Base-by-base conservation (phyloP, 2,113 vertebrate genomes). In the Rana temporaria region DNA sequence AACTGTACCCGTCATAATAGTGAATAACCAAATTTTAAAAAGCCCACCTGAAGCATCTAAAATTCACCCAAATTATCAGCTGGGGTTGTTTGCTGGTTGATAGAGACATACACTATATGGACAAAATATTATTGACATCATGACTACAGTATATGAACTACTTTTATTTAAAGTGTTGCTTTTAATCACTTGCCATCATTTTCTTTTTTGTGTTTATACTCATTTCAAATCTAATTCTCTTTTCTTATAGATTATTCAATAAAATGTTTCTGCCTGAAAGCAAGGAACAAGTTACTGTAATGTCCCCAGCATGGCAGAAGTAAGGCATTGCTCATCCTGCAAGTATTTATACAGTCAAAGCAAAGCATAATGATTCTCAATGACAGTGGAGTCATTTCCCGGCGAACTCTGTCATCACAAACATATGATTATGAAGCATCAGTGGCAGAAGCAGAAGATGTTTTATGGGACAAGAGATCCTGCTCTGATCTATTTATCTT, bases 391-490 rank as follows among this genome's bases (percentile, higher is more conserved):
- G 65, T 68, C 65, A 70, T 69, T 79, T 79, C 26, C 78, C 53
- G 4, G 30, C 78, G 15, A 79, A 68, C 65, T 79, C 78, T 79
- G 78, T 79, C 78, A 79, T 79, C 65, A 57, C 78, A 60, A 69
- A 20, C 32, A 48, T 65, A 79, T 79, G 64, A 79, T 79, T 79
- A 79, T 59, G 77, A 59, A 55, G 38, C 52, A 32, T 30, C 42
- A 19, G 52, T n/a, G 63, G 76, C 64, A 79, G 77, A 24, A 11
- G 60, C 59, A 55, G 34, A 64, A 24, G 78, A 70, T 70, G 78
- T 79, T 79, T 79, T 79, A 79, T 69, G 78, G 66, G 65, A 60
- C 66, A 79, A 65, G 20, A 68, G 77, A 57, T 79, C 77, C 77
- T 79, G 77, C 77, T 79, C 77, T 20, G 64, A 38, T 53, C 62